Base-by-base conservation (phyloP, 1,140 invertebrate genomes). In the Tenebrio molitor region DNA sequence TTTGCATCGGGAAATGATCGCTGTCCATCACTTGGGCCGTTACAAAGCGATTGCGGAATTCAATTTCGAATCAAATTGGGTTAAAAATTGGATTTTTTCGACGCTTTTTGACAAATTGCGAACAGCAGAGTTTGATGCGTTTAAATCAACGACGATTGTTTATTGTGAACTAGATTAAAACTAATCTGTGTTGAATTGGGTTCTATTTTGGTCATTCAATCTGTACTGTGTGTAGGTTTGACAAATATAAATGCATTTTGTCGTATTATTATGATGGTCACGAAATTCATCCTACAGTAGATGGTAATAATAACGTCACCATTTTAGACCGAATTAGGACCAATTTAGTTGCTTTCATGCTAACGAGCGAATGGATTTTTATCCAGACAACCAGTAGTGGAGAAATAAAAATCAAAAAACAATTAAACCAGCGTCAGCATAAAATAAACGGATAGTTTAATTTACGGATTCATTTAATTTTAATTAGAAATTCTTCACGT, bases 171-270 rank as follows among this genome's bases (percentile, higher is more conserved):
- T 12, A 12, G 6, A 39, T 39, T 39, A 7, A 12, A 39, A n/a
- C n/a, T 39, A 33, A 33, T 33, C 5, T 39, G 12, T 12, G 5
- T n/a, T 39, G 36, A 39, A 7, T 39, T 2, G 12, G 36, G 12
- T n/a, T 5, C 5, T 12, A 12, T 53, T 53, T 29, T 25, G 29
- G 19, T 21, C 19, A 53, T 21, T 53, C 21, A 53, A 53, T 53
- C 46, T 53, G 19, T 12, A 53, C 46, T 3, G 10, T 23, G 46
- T 29, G 46, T 53, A 29, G 46, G 19, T 25, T 53, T 53, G 5
- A 16, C 42, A 16, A 46, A 46, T 17, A 4, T 46, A 46, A 46
- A 46, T 46, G 42, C 42, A 46, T 46, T 46, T 46, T 17, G 15
- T 46, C 16, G 42, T 10, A n/a, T 46, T 46, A 46, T 46, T 46